Base-by-base conservation (phyloP, 1,140 invertebrate genomes). In the Drosophila truncata region DNA sequence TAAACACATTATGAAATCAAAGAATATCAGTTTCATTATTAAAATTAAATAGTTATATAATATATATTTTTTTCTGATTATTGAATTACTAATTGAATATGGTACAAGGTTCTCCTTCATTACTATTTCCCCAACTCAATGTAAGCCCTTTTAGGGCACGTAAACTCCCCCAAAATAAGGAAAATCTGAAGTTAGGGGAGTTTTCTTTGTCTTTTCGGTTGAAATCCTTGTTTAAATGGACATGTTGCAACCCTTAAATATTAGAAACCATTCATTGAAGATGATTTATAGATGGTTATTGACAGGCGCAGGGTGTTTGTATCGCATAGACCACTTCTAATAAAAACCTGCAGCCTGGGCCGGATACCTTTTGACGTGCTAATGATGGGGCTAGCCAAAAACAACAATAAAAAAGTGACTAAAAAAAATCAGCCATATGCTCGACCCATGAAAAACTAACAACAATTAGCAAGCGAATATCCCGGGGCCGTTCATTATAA, bases 1-100 rank as follows among this genome's bases (percentile, higher is more conserved):
- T 86, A 86, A 87, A 87, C 70, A 80, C 58, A 88, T 74, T 78
- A 88, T 49, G 47, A 69, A 88, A 88, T 88, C 83, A 87, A 87
- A 77, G 46, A 87, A 67, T 37, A 58, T 18, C 52, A 44, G 31
- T 62, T 46, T 23, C 14, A 46, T 44, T 44, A 18, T 20, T 11
- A 42, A 42, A 42, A 5, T 20, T 4, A 11, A 14, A 7, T 14
- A 23, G 14, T 23, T 44, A 0, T 25, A 27, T 20, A 13, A 23
- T 14, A 23, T 0, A 4, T 10, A 47, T 3, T 25, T 49, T 10
- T 11, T 1, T 1, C 1, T 14, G 13, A 23, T 46, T 27, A 11
- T 49, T 49, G 0, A 27, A 4, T 49, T 18, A 11, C n/a, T 13
- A 20, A 18, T 44, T 25, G 13, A 29, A 16, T 6, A 2, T 23